Evolutionary conservation across 2,113 vertebrate genomes (phyloP), one percentile per base, ranked within the genome.

Genomic region (zebrafish (Danio rerio)): DNA sequence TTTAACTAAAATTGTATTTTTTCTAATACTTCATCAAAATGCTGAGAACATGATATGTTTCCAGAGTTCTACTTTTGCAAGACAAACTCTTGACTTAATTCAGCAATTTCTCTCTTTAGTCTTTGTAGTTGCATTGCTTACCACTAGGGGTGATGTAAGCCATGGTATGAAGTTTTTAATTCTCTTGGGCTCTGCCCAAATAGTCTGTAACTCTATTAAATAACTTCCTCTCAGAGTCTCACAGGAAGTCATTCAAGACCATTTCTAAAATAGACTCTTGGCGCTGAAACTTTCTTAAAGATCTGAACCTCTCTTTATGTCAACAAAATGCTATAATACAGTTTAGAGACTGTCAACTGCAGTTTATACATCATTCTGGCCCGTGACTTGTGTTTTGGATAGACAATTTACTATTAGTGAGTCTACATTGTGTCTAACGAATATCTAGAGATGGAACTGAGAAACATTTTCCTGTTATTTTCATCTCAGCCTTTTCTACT

Each of bases 91-190:
- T 77, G 10, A 62, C 42, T 43, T 52, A 50, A 11, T 11, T 21
- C 9, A 55, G 43, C 16, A 5, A 58, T 63, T 78, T 52, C 1
- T 52, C 1, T 42, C 70, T 59, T 68, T 31, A 0, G 62, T 56
- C 74, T 9, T 59, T 91, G 91, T 73, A 88, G 50, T 94, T 89
- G 83, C 86, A 73, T 77, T 52, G 42, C 18, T 47, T 65, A 83
- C 92, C 89, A 87, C 83, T 92, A 92, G 91, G 90, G 93, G 93
- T 91, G 88, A 91, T 88, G 82, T 77, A 87, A 88, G 83, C 88
- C 88, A 91, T n/a, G 47, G 40, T 50, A 87, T 91, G 66, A 81
- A n/a, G 7, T 49, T 47, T 52, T 65, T 31, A 58, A 20, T 40
- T 75, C 58, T 77, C 74, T 40, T 78, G 75, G 43, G 56, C 45